Conservation (phyloP, 1,140 invertebrate species). For the Drosophila rufa region DNA sequence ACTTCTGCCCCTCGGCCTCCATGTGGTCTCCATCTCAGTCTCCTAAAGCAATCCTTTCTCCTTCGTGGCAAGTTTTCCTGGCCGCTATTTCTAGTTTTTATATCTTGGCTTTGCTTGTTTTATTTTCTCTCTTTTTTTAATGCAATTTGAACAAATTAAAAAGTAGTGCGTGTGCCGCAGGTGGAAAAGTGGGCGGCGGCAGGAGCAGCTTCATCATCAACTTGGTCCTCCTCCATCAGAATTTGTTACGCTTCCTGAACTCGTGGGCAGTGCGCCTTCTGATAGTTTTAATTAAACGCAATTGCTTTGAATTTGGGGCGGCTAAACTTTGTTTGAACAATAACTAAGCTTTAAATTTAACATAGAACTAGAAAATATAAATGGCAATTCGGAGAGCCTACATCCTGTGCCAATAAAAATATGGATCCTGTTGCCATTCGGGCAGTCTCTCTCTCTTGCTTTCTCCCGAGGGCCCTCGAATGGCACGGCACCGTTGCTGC, state of each 20-base stretch:
- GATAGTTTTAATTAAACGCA: conserved; percentile 57
- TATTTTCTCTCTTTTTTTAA: conserved; percentile 47
- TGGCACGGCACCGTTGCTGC: no score
- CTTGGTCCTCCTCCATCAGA: conserved; percentile 8
- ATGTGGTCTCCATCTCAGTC: not conserved
- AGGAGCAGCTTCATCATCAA: conserved; percentile 17
- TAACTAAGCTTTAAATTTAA: not conserved
- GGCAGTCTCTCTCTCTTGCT: no score
- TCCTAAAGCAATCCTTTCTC: conserved; percentile 12
- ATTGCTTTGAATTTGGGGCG: conserved; percentile 25
- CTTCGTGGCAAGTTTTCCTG: conserved; percentile 19
- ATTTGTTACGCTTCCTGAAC: conserved; percentile 23
- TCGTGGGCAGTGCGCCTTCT: conserved; percentile 4
- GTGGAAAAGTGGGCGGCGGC: not conserved
- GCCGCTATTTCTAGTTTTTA: conserved; percentile 40
- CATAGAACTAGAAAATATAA: no score
- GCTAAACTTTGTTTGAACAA: not conserved
- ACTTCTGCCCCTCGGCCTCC: conserved; percentile 1
- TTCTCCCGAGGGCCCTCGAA: no score
- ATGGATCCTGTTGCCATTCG: no score
- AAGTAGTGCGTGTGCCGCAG: conserved; percentile 61
- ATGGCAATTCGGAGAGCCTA: no score
- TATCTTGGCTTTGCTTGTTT: conserved; percentile 7
- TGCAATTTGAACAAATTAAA: conserved; percentile 80
- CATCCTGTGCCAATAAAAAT: no score